Conservation (phyloP, 2,113 vertebrate genomes). For the Mormyrus iriodes region DNA sequence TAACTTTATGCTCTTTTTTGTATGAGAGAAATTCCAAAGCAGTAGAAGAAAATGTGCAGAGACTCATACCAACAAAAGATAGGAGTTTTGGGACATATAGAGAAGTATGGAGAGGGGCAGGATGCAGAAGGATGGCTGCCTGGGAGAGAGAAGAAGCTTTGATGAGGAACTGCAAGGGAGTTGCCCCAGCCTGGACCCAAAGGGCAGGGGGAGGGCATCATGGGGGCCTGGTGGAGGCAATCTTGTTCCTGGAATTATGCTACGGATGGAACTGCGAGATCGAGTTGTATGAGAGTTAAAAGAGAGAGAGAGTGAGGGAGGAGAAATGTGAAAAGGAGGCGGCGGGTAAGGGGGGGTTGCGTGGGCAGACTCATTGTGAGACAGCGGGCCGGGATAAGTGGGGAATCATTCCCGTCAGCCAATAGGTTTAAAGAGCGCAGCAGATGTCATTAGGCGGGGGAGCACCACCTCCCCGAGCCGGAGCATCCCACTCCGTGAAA, state of each 20-base stretch:
- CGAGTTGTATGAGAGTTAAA: background rate
- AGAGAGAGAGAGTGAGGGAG: background rate
- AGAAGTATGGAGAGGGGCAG: background rate
- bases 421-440: constrained; percentile 64
- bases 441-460: constrained; percentile 66
- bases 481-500: constrained; percentile 52
- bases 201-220: background rate
- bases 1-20: background rate
- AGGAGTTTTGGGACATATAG: background rate
- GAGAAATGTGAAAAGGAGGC: background rate
- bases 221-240: background rate
- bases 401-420: constrained; percentile 64
- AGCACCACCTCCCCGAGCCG: constrained; percentile 56
- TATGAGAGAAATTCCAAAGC: background rate
- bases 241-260: background rate
- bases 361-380: constrained; percentile 53
- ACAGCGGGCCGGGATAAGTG: constrained; percentile 58
- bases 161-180: background rate
- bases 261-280: background rate
- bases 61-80: background rate
- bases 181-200: background rate
- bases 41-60: background rate
- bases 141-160: constrained; percentile 2
- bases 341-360: constrained; percentile 20
- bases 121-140: background rate